These are phyloP conservation scores for Clarias gariepinus DNA, from an alignment of 2,113 vertebrate genomes.

Conservation along the genomic window DNA sequence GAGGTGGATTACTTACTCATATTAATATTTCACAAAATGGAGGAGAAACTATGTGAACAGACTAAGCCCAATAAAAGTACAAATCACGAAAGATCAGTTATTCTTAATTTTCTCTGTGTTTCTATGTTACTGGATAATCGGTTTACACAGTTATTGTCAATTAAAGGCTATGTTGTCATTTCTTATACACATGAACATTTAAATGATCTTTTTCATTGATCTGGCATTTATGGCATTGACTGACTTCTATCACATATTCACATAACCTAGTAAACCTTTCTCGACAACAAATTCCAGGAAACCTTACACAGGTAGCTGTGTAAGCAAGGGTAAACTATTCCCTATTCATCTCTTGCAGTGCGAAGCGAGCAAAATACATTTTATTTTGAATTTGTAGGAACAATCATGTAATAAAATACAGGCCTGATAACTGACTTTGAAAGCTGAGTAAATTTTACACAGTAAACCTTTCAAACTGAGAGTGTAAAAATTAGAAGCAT, in stretches of 20 bases:
- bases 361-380: neutral
- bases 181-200: neutral
- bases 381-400: neutral
- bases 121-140: no score
- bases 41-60: neutral
- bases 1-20: neutral
- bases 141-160: neutral
- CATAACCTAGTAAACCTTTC: neutral
- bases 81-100: no score
- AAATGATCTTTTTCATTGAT: neutral
- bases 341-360: neutral
- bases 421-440: neutral
- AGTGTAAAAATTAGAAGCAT: neutral
- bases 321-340: neutral
- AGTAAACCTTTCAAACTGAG: neutral
- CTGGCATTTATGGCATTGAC: neutral
- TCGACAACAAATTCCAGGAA: neutral
- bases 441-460: neutral
- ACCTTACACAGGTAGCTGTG: neutral
- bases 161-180: neutral
- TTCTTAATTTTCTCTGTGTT: neutral
- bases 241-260: neutral
- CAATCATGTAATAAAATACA: neutral
- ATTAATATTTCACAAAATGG: no score
- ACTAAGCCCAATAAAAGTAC: neutral